These are phyloP conservation scores for Syngnathus typhle DNA, from an alignment of 2,113 vertebrate species.

Conservation along the genomic window DNA sequence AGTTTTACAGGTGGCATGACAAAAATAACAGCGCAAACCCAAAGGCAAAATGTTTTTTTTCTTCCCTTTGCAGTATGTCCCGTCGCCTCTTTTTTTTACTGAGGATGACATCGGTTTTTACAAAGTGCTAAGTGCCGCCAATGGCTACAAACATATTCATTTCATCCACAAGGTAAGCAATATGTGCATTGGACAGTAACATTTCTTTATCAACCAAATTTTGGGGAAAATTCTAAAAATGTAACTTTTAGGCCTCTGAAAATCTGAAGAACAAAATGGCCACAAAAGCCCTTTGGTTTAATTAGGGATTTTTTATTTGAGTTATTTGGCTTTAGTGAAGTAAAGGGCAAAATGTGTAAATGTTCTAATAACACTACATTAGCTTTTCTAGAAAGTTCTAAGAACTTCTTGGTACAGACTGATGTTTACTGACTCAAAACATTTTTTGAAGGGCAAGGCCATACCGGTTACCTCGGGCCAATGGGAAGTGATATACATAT, in stretches of 20 bases:
- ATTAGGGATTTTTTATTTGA: no score
- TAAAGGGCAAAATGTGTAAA: no score
- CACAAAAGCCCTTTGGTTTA: no score
- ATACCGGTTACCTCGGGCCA: constrained; percentile 84
- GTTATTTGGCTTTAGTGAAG: no score
- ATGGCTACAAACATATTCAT: constrained; percentile 94
- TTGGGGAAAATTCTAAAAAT: no score
- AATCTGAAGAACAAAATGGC: no score
- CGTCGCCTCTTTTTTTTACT: constrained; percentile 82
- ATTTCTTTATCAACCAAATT: no score
- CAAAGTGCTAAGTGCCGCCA: constrained; percentile 88
- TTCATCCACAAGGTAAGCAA: constrained; percentile 70
- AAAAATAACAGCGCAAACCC: not conserved
- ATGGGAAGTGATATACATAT: constrained; percentile 95
- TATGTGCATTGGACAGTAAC: not conserved
- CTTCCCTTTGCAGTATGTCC: constrained; percentile 77
- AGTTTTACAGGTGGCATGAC: constrained; percentile 48
- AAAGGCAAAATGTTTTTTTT: constrained; percentile 18
- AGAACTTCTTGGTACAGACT: not conserved
- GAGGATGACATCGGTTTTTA: constrained; percentile 86
- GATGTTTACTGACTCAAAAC: not conserved
- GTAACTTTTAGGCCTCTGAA: no score
- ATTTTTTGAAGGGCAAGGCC: constrained; percentile 75
- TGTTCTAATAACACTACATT: no score
- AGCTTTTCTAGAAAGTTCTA: no score